Evolutionary conservation across 2,113 vertebrate species (phyloP), one percentile per base, ranked within the genome.

Genomic region (Proteles cristata): DNA sequence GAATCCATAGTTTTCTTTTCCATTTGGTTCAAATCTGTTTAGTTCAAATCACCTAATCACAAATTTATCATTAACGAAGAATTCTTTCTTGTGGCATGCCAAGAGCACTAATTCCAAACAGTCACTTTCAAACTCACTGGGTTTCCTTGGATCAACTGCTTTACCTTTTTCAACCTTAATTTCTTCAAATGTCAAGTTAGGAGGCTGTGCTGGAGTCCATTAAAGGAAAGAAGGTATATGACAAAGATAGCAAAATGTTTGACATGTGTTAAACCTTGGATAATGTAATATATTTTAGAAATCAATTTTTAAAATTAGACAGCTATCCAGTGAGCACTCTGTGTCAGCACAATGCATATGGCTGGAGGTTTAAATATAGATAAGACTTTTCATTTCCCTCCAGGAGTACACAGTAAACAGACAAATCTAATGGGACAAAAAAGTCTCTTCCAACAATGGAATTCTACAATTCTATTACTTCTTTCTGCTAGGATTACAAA

Each of bases 1-100:
- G 61, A 69, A 97, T 98, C 93, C 21, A 21, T 80, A 96, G 71
- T 43, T 93, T 85, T 90, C 66, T 94, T 43, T 69, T 88, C 55
- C 66, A 9, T 93, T 77, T 82, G 53, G 26, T 86, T 93, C 43
- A 96, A 86, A 88, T 65, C 45, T 19, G 23, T 83, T 82, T 89
- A 50, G 12, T 94, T 97, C 48, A 73, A 96, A 33, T 39, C 14
- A 76, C 69, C 82, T 89, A 87, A 94, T 61, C 31, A 76, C 48
- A 58, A 92, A 73, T 11, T 3, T 31, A 35, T 6, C 15, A 77
- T 43, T 33, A 80, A 81, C 61, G 61, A 94, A 95, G 35, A 79
- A 61, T 61, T 93, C 23, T 69, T 96, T 85, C 58, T 58, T 50
- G 3, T 48, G 21, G 26, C 66, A 12, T 71, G 33, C 7, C 58